Evolutionary conservation across 2,797 vertebrate genomes (phyloP), one percentile per base, ranked within the genome.

Genomic region (Sebastolobus alascanus): DNA sequence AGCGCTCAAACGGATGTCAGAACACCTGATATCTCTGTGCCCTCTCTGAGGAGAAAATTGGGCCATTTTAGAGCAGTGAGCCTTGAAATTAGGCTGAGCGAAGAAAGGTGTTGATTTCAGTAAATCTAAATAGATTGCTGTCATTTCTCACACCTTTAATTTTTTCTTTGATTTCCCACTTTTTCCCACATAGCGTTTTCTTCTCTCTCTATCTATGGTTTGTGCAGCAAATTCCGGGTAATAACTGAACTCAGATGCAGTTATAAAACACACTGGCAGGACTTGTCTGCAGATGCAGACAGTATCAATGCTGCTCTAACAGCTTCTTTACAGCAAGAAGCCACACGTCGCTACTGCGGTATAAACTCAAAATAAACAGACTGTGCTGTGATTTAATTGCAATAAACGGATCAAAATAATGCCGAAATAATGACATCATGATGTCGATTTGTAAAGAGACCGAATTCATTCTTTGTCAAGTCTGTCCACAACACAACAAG

Each of bases 61-160:
- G 74, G 64, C 84, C 87, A 86, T 89, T 90, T 91, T 86, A 68
- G 78, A 46, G 90, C 93, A 92, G 87, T 73, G 92, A 93, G 80
- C 82, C 92, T 90, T 94, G 91, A 95, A 95, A 95, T 94, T 78
- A 93, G 82, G 77, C 76, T 79, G 75, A 89, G 80, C 52, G 20
- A 79, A 83, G 78, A 90, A 86, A 86, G 73, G 74, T 84, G 88
- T 92, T 90, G 87, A 93, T 94, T 93, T 88, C 82, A 78, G 66
- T 81, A 79, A 88, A 83, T 88, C 81, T 83, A 83, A 91, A 91
- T 87, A 84, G 70, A 91, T 88, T 65, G 29, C 76, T 70, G 71
- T 79, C 84, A 85, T 40, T 76, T 75, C 60, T 46, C 59, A 80
- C 58, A 72, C 77, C 54, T 82, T 77, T 77, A n/a, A 35, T 38